phyloP scores from a whole-genome alignment of 1,140 invertebrate species.

The Physella acuta region DNA sequence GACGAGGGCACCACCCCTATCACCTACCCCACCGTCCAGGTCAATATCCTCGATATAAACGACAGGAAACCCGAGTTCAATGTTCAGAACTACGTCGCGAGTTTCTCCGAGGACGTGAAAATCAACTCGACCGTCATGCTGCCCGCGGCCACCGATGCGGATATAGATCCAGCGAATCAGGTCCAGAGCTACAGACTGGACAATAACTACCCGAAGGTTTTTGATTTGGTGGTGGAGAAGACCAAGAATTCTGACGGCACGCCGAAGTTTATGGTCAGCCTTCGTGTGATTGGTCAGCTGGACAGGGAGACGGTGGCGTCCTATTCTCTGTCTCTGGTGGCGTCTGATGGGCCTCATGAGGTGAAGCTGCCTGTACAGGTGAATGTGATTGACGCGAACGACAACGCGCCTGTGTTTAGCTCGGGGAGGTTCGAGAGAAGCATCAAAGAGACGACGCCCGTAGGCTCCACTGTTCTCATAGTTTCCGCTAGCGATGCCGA shows the following conservation, averaged over 20 bases:
- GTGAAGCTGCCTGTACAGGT: constrained; percentile 85
- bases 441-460: constrained; percentile 73
- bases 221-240: constrained; percentile 23
- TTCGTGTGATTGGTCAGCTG: constrained; percentile 63
- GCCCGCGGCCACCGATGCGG: constrained; percentile 37
- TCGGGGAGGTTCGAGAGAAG: constrained; percentile 68
- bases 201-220: constrained; percentile 21
- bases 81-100: constrained; percentile 19
- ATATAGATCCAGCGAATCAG: constrained; percentile 64
- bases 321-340: constrained; percentile 83
- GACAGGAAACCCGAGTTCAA: constrained; percentile 86
- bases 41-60: constrained; percentile 73
- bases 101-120: constrained; percentile 56
- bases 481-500: constrained; percentile 80
- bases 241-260: constrained; percentile 9
- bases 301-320: constrained; percentile 79
- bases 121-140: constrained; percentile 70
- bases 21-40: constrained; percentile 29
- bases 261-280: constrained; percentile 15
- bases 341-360: constrained; percentile 80
- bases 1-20: constrained; percentile 29
- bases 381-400: constrained; percentile 88
- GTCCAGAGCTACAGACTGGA: constrained; percentile 34
- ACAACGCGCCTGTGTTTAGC: constrained; percentile 78
- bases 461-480: constrained; percentile 74